Evolutionary conservation across 2,888 invertebrate genomes (phyloP), one percentile per base, ranked within the genome.

Genomic region (Meliscaeva auricollis): DNA sequence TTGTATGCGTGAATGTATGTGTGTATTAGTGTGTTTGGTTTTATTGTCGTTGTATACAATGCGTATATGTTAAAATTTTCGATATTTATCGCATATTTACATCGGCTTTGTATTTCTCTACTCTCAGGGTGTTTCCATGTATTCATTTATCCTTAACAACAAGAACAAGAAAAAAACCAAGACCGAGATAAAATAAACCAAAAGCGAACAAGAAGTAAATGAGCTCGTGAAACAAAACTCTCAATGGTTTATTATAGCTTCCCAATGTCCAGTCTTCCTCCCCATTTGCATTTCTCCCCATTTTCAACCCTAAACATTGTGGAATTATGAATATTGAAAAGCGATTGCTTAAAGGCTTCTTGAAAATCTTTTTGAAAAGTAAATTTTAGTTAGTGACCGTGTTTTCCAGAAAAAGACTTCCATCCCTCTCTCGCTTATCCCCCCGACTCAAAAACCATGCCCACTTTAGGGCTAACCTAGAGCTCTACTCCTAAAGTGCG

Each of bases 1-100:
- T 9, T 48, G 22, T 58, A 35, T 64, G 70, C 46, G 20, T 82
- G 30, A 77, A 30, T n/a, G 46, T 15, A 20, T 38, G 32, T 50
- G 54, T 56, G 30, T 70, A 22, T 70, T 35, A 13, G 50, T 60
- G 41, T 22, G 41, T 60, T 56, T 15, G 41, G 30, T 50, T 66
- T 46, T 13, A 17, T 22, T 62, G 66, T 60, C 22, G 46, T 52
- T 69, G 80, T 80, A 60, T 79, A 50, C 41, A 60, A 66, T 85
- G 76, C 76, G 76, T 81, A 68, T 74, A 76, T 81, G 75, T 73
- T 81, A 69, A 77, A 81, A 73, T 77, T 62, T 76, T 85, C 76
- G 81, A 77, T 85, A 81, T 81, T 85, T 85, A 77, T 81, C 70
- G 76, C 72, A 81, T 85, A 85, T 85, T 85, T 81, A 80, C 84